These are phyloP conservation scores for Diaperis boleti DNA, from an alignment of 2,888 invertebrate species.

Conservation along the genomic window DNA sequence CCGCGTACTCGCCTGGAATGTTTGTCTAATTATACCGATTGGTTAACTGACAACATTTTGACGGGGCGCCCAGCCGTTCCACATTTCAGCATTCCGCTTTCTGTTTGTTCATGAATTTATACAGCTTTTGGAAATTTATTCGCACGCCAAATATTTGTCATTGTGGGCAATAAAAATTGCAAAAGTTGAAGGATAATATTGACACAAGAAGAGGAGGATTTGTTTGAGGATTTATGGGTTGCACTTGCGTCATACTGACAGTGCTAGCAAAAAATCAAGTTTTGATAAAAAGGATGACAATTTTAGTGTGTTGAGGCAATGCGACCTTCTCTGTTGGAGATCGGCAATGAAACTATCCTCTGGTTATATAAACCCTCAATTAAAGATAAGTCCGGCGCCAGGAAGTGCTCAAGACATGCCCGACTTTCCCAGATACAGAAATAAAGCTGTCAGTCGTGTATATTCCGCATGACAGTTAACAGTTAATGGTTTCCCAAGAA, in stretches of 20 bases:
- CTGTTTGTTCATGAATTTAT: slow-evolving; percentile 8
- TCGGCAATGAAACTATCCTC: slow-evolving; percentile 11
- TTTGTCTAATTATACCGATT: slow-evolving; percentile 36
- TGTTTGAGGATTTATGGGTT: slow-evolving; percentile 16
- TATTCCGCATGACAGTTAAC: slow-evolving; percentile 16
- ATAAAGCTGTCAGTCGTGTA: slow-evolving; percentile 11
- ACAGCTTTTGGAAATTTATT: slow-evolving; percentile 24
- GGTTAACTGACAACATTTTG: slow-evolving; percentile 10
- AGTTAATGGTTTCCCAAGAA: slow-evolving; percentile 22
- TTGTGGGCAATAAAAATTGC: slow-evolving; percentile 14
- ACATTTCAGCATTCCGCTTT: slow-evolving; percentile 1
- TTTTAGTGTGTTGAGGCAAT: background rate
- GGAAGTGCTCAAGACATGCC: slow-evolving; percentile 27
- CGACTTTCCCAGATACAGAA: slow-evolving; percentile 35
- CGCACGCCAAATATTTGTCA: slow-evolving; percentile 29
- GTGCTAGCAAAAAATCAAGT: slow-evolving; percentile 2
- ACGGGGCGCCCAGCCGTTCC: slow-evolving; percentile 12
- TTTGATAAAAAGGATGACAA: slow-evolving; percentile 10
- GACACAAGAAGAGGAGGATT: slow-evolving; percentile 11
- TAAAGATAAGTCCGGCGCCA: slow-evolving; percentile 26
- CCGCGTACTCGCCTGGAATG: slow-evolving; percentile 54
- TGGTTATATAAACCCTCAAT: slow-evolving; percentile 27
- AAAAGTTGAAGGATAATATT: slow-evolving; percentile 11
- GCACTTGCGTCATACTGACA: background rate
- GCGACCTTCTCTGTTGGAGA: background rate